Conservation (phyloP, 2,113 vertebrate genomes). For the Dendropsophus ebraccatus region DNA sequence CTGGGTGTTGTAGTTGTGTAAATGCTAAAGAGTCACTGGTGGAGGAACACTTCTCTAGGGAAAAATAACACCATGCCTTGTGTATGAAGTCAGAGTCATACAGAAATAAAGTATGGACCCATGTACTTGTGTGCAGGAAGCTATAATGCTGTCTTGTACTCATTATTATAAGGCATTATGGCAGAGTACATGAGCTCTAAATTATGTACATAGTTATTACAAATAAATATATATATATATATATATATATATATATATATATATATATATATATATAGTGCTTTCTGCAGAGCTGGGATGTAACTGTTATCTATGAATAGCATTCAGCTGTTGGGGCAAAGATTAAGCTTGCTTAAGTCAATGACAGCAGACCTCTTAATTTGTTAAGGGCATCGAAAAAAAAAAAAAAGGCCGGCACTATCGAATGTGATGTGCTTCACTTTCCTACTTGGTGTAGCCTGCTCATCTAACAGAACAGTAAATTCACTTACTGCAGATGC, state of each 20-base stretch:
- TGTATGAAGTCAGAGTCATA: no score
- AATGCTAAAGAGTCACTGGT: no score
- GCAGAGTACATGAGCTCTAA: background rate
- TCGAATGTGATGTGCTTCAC: background rate
- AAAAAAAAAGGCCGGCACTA: background rate
- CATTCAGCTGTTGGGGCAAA: conserved; percentile 51
- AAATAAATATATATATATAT: no score
- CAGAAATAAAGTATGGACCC: no score
- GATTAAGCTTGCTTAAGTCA: conserved; percentile 46
- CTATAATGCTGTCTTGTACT: no score
- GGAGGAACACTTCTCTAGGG: no score
- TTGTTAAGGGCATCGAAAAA: conserved; percentile 17
- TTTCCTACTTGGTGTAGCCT: conserved; percentile 16
- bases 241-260: background rate
- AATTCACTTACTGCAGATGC: conserved; percentile 12
- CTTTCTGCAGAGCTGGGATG: background rate
- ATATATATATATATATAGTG: background rate
- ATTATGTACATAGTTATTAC: background rate
- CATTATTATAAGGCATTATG: no score
- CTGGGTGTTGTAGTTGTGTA: no score
- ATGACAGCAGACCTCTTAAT: conserved; percentile 50
- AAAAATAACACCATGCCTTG: no score
- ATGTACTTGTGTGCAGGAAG: no score
- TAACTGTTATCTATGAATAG: conserved; percentile 56
- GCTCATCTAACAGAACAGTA: background rate